Evolutionary conservation across 1,140 invertebrate genomes (phyloP).

Genomic region (Archegozetes longisetosus): DNA sequence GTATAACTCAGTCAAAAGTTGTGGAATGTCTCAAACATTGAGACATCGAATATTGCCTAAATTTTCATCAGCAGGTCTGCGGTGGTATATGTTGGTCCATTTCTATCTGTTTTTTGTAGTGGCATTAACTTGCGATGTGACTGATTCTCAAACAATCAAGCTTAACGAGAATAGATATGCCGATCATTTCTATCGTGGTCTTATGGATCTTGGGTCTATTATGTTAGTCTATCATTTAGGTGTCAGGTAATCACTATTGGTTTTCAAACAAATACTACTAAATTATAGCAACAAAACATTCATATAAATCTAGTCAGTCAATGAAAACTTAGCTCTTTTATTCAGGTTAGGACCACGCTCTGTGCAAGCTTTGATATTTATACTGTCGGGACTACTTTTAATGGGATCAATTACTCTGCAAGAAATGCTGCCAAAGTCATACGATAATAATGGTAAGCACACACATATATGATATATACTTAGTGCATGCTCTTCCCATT

Average conservation of each 20-base stretch:
- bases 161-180: slow-evolving; percentile 8
- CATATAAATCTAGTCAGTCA: neutral
- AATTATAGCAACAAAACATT: neutral
- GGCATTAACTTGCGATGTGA: slow-evolving; percentile 1
- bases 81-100: slow-evolving; percentile 14
- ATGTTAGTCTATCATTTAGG: slow-evolving; percentile 14
- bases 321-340: neutral
- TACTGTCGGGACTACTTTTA: slow-evolving; percentile 12
- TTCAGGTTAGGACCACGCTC: slow-evolving; percentile 12
- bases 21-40: neutral
- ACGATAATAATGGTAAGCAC: neutral
- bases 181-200: slow-evolving; percentile 9
- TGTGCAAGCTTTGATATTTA: slow-evolving; percentile 9
- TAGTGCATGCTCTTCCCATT: neutral
- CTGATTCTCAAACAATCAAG: slow-evolving; percentile 6
- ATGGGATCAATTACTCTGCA: slow-evolving; percentile 9
- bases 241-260: slow-evolving; percentile 14
- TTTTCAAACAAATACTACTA: no score
- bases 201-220: slow-evolving; percentile 11
- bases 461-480: neutral
- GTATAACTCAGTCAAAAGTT: slow-evolving; percentile 1
- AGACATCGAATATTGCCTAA: slow-evolving; percentile 2
- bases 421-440: slow-evolving; percentile 10
- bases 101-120: slow-evolving; percentile 17
- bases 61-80: slow-evolving; percentile 7